Percentiles rank a stretch among this genome's conserved stretches.
Conservation (phyloP, 2,888 invertebrate genomes). For the Amphipoea lucens region DNA sequence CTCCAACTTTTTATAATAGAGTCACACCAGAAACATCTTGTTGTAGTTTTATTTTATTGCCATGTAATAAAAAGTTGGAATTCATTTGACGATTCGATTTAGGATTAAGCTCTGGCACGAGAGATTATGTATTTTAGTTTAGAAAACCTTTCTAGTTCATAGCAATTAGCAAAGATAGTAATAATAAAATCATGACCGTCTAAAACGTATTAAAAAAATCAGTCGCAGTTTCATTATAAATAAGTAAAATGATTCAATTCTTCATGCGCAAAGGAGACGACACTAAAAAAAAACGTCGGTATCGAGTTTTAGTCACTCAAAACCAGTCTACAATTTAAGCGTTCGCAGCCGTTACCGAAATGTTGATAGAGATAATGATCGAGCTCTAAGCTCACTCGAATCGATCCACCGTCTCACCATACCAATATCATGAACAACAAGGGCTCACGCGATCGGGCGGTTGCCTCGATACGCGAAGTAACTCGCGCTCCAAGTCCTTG, state of each 20-base stretch:
- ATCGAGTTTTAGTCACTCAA: constrained; percentile 44
- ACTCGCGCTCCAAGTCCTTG: constrained; percentile 66
- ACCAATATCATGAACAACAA: constrained; percentile 73
- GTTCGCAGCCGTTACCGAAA: constrained; percentile 70
- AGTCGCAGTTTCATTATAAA: constrained; percentile 31
- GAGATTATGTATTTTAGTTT: neutral
- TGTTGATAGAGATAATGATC: constrained; percentile 76
- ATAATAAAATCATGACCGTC: constrained; percentile 11
- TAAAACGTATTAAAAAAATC: constrained; percentile 21
- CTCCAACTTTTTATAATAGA: constrained; percentile 36
- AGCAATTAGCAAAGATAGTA: constrained; percentile 2
- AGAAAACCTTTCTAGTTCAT: constrained; percentile 2
- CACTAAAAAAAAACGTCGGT: constrained; percentile 27
- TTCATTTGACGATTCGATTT: constrained; percentile 30
- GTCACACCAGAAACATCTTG: constrained; percentile 28
- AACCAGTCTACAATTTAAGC: constrained; percentile 63
- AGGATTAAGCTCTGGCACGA: constrained; percentile 8
- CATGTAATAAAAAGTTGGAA: constrained; percentile 31
- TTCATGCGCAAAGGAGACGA: constrained; percentile 6
- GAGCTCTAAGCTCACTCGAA: constrained; percentile 76
- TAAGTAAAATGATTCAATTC: constrained; percentile 28
- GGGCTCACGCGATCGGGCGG: constrained; percentile 74
- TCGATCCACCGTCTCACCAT: constrained; percentile 74
- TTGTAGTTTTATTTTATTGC: constrained; percentile 49
- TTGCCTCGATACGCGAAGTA: constrained; percentile 62